These are phyloP conservation scores for Tiliacea aurago DNA, from an alignment of 2,888 invertebrate genomes.

Conservation along the genomic window DNA sequence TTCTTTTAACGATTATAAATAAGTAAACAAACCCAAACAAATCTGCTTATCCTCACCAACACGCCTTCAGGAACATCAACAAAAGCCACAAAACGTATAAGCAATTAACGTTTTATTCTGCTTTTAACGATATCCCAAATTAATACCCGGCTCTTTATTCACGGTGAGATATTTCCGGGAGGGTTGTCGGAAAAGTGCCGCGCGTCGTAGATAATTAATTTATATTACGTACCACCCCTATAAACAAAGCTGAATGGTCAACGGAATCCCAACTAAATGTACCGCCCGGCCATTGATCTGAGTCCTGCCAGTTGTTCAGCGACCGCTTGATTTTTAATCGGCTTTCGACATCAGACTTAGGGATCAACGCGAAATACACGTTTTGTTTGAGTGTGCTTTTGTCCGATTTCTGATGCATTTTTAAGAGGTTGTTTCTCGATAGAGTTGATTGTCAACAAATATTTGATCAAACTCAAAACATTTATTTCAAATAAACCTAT, in stretches of 20 bases:
- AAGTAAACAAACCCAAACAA: constrained; percentile 29
- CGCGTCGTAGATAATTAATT: constrained; percentile 74
- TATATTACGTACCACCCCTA: constrained; percentile 69
- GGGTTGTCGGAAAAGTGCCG: constrained; percentile 50
- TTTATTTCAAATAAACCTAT: too few relatives aligned
- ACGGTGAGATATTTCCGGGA: constrained; percentile 57
- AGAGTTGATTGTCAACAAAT: neutral
- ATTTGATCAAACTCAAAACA: too few relatives aligned
- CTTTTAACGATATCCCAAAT: constrained; percentile 66
- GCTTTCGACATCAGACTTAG: constrained; percentile 32
- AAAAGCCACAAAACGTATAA: constrained; percentile 53
- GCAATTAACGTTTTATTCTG: constrained; percentile 63
- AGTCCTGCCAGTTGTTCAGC: constrained; percentile 32
- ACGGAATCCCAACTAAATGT: constrained; percentile 52
- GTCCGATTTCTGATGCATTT: constrained; percentile 8
- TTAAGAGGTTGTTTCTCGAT: neutral
- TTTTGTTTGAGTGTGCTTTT: constrained; percentile 35
- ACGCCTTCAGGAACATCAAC: constrained; percentile 43
- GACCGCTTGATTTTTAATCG: constrained; percentile 52
- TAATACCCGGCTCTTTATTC: constrained; percentile 63
- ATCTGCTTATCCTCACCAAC: neutral
- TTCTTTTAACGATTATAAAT: constrained; percentile 16
- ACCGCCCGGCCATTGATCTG: constrained; percentile 43
- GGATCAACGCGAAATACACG: constrained; percentile 12
- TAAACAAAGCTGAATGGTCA: constrained; percentile 70